Base-by-base conservation (phyloP, 2,113 vertebrate genomes). In the Oreochromis aureus region DNA sequence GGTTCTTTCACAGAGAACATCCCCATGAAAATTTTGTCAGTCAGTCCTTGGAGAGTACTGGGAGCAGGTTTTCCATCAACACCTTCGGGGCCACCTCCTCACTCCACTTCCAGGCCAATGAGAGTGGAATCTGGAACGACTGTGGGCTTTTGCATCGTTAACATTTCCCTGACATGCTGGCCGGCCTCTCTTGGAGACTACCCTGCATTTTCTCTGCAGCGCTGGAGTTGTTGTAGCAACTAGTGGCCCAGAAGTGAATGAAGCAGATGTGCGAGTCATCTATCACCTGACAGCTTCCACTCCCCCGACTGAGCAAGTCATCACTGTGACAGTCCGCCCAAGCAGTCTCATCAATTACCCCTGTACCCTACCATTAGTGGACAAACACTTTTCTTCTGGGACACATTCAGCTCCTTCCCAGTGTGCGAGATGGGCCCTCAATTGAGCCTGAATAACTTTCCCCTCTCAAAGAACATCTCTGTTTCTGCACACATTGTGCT, bases 221-320 rank as follows among this genome's bases (percentile, higher is more conserved):
- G 46, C 87, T 94, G 86, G 91, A 92, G 96, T 99, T 98, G 97
- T 97, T 97, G 96, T 97, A 97, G 97, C 97, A 97, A 99, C 98
- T 91, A 81, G 96, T 94, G 94, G 97, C 97, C 93, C 95, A 94
- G 94, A 95, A 95, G 95, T 98, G 97, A 97, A 97, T 97, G 97
- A 97, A 97, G 95, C 97, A 97, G 96, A 97, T 97, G 97, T 96
- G 96, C 95, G 85, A 96, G 95, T 95, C 96, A 97, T 98, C 97
- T 96, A 97, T 98, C 97, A 97, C 95, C 94, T 94, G 54, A 95
- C 95, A 96, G 93, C 95, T 96, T 92, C 95, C 94, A 91, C 95
- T 95, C 95, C 96, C 94, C 94, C 88, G 93, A 95, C 95, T 96
- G 94, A 97, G 97, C 97, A 97, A 97, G 96, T 96, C 96, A 97